Conservation (phyloP, 2,888 invertebrate species). For the Frankliniella intonsa region DNA sequence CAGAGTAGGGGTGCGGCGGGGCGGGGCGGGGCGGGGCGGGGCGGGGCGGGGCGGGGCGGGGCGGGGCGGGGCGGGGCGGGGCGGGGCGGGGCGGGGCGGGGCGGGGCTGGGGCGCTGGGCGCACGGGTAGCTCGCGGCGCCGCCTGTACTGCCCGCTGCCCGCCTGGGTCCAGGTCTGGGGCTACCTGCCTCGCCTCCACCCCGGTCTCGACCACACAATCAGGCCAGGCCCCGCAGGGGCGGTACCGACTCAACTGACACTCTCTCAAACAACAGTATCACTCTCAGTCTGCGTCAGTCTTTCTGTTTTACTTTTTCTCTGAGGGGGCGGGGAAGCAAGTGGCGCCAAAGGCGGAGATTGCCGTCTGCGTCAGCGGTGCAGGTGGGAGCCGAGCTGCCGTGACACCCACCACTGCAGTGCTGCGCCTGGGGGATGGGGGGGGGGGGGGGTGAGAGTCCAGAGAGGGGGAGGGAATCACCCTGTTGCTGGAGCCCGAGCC, state of each 20-base stretch:
- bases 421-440: not conserved
- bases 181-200: not conserved
- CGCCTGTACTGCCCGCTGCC: not conserved
- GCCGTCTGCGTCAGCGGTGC: no score
- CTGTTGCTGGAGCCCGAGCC: conserved; percentile 4
- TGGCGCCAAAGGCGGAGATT: not conserved
- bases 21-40: not conserved
- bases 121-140: no score
- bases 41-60: not conserved
- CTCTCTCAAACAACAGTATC: no score
- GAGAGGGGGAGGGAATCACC: not conserved
- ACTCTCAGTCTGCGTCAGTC: no score
- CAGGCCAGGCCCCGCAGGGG: no score
- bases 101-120: not conserved
- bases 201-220: no score
- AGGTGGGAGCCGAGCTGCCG: no score
- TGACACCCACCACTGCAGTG: not conserved
- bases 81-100: not conserved
- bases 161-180: not conserved
- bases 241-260: no score
- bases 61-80: not conserved
- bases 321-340: no score
- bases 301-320: no score
- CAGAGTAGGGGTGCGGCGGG: not conserved
- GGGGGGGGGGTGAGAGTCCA: not conserved